Evolutionary conservation across 2,888 invertebrate genomes (phyloP), one percentile per base, ranked within the genome.

Genomic region (Stegana nigrithorax): DNA sequence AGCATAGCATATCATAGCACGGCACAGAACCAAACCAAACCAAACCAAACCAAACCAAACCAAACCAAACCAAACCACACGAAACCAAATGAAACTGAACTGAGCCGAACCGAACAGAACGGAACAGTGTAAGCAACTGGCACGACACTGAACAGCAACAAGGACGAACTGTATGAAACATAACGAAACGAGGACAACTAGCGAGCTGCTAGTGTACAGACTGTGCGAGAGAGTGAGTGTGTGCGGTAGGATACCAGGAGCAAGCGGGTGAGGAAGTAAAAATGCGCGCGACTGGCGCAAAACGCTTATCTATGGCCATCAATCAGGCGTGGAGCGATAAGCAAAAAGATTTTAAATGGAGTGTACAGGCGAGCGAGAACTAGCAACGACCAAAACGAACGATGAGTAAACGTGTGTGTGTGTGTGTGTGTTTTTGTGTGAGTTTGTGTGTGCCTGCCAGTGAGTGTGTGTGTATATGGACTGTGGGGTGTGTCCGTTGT

Each of bases 261-360:
- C 23, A 44, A 29, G 27, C n/a, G 44, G 14, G 32, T 29, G 53
- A 59, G 21, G 14, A 36, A 55, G 53, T 55, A 55, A 55, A 62
- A 66, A 50, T 60, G 66, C 69, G 69, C 71, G 67, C 73, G 70
- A 72, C 72, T 72, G 72, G 71, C 75, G 70, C 73, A 72, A 42
- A 72, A 70, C 72, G 70, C 83, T 85, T 85, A 85, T 85, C 85
- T 83, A 78, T 82, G 84, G 83, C 84, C 85, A 85, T 85, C 85
- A 85, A 85, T 85, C 85, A 85, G 84, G 80, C 81, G 79, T 81
- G 80, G 79, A 77, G 80, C 82, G 85, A 85, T 85, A 85, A 85
- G 81, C 82, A 82, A 82, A 83, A 83, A 85, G 84, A 85, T 85
- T 84, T 82, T 81, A 83, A 84, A 83, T 82, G 82, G 81, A 82